These are phyloP conservation scores for Athrips mouffetella DNA, from an alignment of 2,888 invertebrate genomes.

Conservation along the genomic window DNA sequence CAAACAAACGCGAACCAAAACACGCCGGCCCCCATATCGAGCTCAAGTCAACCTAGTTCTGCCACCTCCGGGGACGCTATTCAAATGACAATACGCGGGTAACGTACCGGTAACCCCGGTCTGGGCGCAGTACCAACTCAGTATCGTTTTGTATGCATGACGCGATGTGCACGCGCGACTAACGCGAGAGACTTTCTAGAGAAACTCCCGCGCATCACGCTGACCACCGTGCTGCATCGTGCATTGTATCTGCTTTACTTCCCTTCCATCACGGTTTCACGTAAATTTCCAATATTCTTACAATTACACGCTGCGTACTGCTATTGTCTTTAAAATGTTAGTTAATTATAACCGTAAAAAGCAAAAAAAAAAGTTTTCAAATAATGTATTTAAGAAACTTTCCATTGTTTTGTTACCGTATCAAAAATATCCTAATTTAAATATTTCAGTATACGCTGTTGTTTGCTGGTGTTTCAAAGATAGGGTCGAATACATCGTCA, in stretches of 20 bases:
- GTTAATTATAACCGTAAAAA: background rate
- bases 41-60: slow-evolving; percentile 30
- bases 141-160: slow-evolving; percentile 72
- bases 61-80: slow-evolving; percentile 65
- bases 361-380: background rate
- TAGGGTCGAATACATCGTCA: slow-evolving; percentile 8
- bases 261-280: slow-evolving; percentile 48
- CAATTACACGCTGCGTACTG: slow-evolving; percentile 8
- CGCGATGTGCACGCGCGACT: slow-evolving; percentile 60
- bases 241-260: too few relatives aligned
- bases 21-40: slow-evolving; percentile 49
- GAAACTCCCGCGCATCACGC: slow-evolving; percentile 65
- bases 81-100: slow-evolving; percentile 57
- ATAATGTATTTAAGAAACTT: background rate
- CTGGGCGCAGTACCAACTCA: slow-evolving; percentile 53
- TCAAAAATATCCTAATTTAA: background rate
- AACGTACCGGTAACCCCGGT: slow-evolving; percentile 56
- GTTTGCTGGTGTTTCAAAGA: background rate
- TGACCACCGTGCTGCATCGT: slow-evolving; percentile 43
- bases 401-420: background rate
- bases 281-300: slow-evolving; percentile 24
- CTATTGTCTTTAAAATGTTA: slow-evolving; percentile 10
- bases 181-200: slow-evolving; percentile 74
- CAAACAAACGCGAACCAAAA: slow-evolving; percentile 41
- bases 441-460: background rate